Conservation (phyloP, 23 tunicate genomes). For the Phallusia fumigata region DNA sequence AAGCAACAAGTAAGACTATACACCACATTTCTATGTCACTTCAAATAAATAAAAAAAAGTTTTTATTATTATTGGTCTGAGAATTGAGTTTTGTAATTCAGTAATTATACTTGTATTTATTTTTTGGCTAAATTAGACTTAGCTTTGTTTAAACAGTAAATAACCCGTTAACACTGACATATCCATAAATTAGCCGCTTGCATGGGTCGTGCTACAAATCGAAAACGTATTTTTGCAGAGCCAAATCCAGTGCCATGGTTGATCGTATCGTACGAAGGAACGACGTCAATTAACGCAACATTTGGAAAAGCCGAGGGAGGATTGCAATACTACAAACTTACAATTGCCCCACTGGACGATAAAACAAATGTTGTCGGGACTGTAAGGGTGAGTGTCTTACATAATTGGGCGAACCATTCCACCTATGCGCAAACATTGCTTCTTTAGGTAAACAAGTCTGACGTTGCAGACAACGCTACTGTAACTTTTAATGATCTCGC, state of each 20-base stretch:
- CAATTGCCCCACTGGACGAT: constrained; percentile 27
- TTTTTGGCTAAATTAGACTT: too few relatives aligned
- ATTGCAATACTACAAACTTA: constrained; percentile 29
- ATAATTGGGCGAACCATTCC: neutral
- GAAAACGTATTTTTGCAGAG: constrained; percentile 19
- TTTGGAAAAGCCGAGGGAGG: constrained; percentile 42
- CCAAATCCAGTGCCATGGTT: constrained; percentile 43
- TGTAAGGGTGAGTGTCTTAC: neutral
- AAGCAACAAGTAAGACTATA: constrained; percentile 37
- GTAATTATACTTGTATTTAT: too few relatives aligned
- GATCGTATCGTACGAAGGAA: constrained; percentile 11
- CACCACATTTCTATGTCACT: too few relatives aligned
- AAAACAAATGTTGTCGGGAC: constrained; percentile 6
- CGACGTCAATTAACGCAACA: neutral
- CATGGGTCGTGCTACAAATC: too few relatives aligned
- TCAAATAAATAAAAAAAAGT: too few relatives aligned
- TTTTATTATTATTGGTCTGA: too few relatives aligned
- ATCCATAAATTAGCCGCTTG: too few relatives aligned
- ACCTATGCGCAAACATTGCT: neutral
- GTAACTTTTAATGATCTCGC: constrained; percentile 26
- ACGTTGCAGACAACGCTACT: constrained; percentile 7
- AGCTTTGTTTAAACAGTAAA: too few relatives aligned
- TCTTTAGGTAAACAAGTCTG: constrained; percentile 9
- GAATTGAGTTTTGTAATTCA: too few relatives aligned
- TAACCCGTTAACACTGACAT: too few relatives aligned